These are phyloP conservation scores for Podocnemis expansa DNA, from an alignment of 2,113 vertebrate genomes.

Conservation along the genomic window DNA sequence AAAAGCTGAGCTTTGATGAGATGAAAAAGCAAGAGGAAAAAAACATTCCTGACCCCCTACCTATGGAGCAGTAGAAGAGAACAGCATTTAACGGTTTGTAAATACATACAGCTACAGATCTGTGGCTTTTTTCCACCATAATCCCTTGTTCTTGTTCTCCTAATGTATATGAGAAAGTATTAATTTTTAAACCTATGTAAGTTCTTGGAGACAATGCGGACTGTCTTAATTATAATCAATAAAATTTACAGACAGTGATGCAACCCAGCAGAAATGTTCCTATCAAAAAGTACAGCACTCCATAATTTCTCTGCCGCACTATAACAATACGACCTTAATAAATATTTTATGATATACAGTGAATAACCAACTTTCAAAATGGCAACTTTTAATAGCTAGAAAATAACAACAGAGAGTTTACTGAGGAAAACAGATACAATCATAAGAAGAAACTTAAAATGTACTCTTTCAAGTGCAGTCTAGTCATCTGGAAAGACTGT, in stretches of 20 bases:
- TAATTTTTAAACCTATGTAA: conserved; percentile 79
- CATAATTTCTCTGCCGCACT: conserved; percentile 60
- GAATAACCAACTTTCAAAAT: conserved; percentile 62
- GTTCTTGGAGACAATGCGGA: conserved; percentile 80
- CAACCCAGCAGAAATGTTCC: conserved; percentile 74
- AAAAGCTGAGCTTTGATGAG: neutral
- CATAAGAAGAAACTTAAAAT: conserved; percentile 10
- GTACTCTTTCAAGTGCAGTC: neutral
- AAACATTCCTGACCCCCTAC: neutral
- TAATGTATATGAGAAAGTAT: conserved; percentile 74
- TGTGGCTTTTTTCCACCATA: conserved; percentile 66
- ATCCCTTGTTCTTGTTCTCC: conserved; percentile 68
- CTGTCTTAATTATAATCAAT: conserved; percentile 85
- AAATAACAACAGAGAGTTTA: conserved; percentile 58
- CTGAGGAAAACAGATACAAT: conserved; percentile 43
- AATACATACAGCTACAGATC: conserved; percentile 57
- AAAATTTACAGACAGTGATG: conserved; percentile 82
- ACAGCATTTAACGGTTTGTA: conserved; percentile 51
- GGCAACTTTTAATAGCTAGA: conserved; percentile 63
- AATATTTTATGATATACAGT: conserved; percentile 81
- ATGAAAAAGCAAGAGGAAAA: neutral
- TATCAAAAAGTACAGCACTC: conserved; percentile 76
- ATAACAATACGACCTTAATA: conserved; percentile 79
- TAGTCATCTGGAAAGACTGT: neutral
- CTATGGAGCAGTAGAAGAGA: neutral